Base-by-base conservation (phyloP, 2,113 vertebrate genomes). In the Xenotilapia leptura region DNA sequence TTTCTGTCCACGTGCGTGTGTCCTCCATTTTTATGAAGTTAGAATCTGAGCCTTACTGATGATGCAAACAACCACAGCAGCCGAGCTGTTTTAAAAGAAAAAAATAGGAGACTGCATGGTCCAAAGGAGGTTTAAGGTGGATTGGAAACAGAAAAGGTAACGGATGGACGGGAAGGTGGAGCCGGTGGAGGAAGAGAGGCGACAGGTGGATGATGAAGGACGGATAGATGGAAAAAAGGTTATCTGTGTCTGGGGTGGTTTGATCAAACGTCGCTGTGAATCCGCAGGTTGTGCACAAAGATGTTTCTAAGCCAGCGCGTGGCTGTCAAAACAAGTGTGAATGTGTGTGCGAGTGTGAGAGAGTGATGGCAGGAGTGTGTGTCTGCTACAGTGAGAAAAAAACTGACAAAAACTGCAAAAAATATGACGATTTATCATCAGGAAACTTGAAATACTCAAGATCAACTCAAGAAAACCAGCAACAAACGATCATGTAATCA, bases 231-330 rank as follows among this genome's bases (percentile, higher is more conserved):
- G 83, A 73, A 89, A 58, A 45, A 38, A 38, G 82, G 19, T 68
- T 53, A 15, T 89, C 28, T 79, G 83, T 55, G 81, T 28, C 21
- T n/a, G 65, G 81, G 84, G 26, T 14, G 19, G 56, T 83, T 54
- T 31, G 51, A 87, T 62, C 58, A 80, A 88, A 62, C 19, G 45
- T 89, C 40, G 89, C 89, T 90, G 86, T 93, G 88, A 92, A 92
- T 84, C 83, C 0, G 17, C 88, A 10, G 75, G 83, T 56, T 90
- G 86, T 93, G 83, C 79, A 90, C 75, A 84, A 90, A 91, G 55
- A 51, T 86, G 83, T 87, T 80, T 80, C 47, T 60, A 82, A 11
- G 77, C 70, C 51, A 60, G 62, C 1, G 14, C 2, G 65, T 62
- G 23, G 55, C 45, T 86, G 83, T 83, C 73, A 62, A 73, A 80